phyloP scores from a whole-genome alignment of 2,888 invertebrate genomes.

The Prosapia bicincta region DNA sequence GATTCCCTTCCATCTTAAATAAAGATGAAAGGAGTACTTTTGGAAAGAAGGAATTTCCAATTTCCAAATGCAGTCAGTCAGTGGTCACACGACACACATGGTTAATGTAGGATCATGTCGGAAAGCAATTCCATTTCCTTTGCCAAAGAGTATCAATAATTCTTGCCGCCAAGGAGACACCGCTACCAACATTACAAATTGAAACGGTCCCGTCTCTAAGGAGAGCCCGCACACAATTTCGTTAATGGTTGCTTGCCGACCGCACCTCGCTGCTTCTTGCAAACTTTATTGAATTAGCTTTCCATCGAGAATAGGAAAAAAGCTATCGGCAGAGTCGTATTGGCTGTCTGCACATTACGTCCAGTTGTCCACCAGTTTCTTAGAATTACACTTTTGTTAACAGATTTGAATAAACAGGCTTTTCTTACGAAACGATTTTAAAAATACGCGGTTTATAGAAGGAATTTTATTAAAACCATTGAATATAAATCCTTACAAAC shows the following conservation, averaged over 20 bases:
- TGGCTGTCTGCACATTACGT: no score
- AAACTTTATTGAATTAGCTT: background rate
- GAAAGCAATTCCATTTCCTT: constrained; percentile 2
- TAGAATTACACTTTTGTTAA: no score
- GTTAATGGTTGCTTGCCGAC: background rate
- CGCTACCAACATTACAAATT: background rate
- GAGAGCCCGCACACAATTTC: constrained; percentile 2
- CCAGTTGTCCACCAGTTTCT: no score
- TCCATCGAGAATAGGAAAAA: background rate
- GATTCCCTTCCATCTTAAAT: no score
- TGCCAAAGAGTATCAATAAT: constrained; percentile 2
- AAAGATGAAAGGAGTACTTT: background rate
- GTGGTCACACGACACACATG: background rate
- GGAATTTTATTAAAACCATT: no score
- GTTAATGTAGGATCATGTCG: background rate
- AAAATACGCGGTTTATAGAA: no score
- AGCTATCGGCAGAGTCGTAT: background rate
- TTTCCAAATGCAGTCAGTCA: background rate
- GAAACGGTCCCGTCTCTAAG: background rate
- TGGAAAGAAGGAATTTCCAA: background rate
- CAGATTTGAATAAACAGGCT: no score
- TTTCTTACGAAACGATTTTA: no score
- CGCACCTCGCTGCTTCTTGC: background rate
- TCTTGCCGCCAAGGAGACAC: background rate
- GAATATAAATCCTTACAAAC: no score